Evolutionary conservation across 2,797 vertebrate species (phyloP), one percentile per base, ranked within the genome.

Genomic region (Cyclura pinguis): DNA sequence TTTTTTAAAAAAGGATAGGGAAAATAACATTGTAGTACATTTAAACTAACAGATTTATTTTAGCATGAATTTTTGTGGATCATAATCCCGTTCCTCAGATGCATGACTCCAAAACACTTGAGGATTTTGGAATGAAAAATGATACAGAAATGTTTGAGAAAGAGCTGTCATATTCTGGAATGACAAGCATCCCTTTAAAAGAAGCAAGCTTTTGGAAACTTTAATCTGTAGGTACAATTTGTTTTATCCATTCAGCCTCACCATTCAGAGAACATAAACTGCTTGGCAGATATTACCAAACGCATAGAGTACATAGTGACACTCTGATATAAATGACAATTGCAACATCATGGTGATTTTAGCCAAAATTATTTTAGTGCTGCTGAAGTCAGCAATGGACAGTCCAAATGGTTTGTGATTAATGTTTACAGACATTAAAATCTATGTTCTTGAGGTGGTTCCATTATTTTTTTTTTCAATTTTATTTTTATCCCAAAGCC

Each of bases 271-370:
- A 80, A 80, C 16, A 8, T 67, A 7, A 77, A 94, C 94, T 93
- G 90, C 38, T 84, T 88, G 29, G 38, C 80, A 87, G 24, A 1
- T 50, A 22, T 73, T 55, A 20, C 22, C 73, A 57, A 55, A 86
- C 72, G 77, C 6, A 85, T 24, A n/a, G 22, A 59, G 2, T 52
- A 9, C 86, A 38, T 3, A 92, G 50, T 69, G 81, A 86, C 52
- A 92, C 67, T 52, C 92, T 90, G 64, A 86, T 84, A 27, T 72
- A 90, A 89, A 89, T 88, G 91, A 27, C 84, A n/a, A 67, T 88
- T 89, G 76, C 74, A 91, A 91, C 42, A 72, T 18, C 12, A 38
- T n/a, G 84, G 87, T 35, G 90, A 55, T 83, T 84, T 69, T 87
- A 89, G 73, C 55, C 86, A 22, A 52, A 6, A 89, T 81, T 85